These are phyloP conservation scores for Oreochromis mossambicus DNA, from an alignment of 2,797 vertebrate species.

Conservation along the genomic window DNA sequence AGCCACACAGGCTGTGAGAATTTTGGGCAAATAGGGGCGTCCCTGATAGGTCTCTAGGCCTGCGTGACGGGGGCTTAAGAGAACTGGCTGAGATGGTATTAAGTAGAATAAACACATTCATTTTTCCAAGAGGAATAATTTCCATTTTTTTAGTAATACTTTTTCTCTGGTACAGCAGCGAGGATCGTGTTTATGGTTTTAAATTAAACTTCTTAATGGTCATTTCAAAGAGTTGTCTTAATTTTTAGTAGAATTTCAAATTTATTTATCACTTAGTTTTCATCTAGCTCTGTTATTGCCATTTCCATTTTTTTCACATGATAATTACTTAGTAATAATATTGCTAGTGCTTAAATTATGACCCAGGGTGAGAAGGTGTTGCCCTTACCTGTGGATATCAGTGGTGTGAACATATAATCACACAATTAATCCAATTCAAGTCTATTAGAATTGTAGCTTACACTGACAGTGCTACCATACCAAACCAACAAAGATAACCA, in stretches of 20 bases:
- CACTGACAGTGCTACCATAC: background rate
- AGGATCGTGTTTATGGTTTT: background rate
- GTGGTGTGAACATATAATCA: background rate
- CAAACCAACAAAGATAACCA: background rate
- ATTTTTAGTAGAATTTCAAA: background rate
- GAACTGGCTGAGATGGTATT: background rate
- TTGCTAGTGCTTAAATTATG: background rate
- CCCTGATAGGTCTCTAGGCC: background rate
- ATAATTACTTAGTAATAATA: background rate
- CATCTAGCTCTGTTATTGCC: background rate
- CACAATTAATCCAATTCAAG: background rate
- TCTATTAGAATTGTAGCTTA: background rate
- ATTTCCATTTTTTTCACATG: background rate
- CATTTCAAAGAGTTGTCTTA: background rate
- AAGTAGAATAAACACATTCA: background rate
- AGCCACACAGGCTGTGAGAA: background rate
- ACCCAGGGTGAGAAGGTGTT: background rate
- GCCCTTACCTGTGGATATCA: background rate
- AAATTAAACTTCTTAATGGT: background rate
- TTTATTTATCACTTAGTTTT: background rate
- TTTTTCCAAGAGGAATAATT: background rate
- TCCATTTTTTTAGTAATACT: background rate
- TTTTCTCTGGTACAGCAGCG: background rate
- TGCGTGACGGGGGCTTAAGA: background rate
- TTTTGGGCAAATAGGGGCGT: background rate